phyloP scores from a whole-genome alignment of 2,113 vertebrate genomes.

The Ginglymostoma cirratum region DNA sequence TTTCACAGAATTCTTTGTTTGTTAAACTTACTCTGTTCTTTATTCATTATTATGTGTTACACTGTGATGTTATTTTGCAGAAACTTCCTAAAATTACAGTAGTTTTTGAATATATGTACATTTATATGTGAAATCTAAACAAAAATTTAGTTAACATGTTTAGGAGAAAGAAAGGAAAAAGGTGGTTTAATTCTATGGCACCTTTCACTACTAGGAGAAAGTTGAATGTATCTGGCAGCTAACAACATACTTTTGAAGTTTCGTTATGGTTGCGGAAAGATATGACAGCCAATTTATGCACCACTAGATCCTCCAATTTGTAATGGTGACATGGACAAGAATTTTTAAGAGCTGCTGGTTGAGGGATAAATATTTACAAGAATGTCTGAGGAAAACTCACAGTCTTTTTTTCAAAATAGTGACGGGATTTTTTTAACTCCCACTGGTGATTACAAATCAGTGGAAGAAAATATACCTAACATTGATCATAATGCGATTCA shows the following conservation, averaged over 20 bases:
- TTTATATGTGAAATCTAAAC: background rate
- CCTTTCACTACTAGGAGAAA: background rate
- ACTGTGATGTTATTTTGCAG: background rate
- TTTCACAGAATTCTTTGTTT: background rate
- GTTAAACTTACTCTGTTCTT: background rate
- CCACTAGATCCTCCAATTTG: background rate
- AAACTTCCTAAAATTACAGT: background rate
- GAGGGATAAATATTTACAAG: background rate
- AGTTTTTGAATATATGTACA: background rate
- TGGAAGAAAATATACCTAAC: no score
- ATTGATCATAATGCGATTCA: no score
- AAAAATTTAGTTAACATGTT: background rate
- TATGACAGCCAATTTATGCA: background rate
- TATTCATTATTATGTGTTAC: background rate
- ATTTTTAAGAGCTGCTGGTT: background rate
- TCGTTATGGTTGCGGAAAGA: background rate
- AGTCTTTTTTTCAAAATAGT: background rate
- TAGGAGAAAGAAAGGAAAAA: background rate
- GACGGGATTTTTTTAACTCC: background rate
- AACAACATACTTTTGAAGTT: background rate
- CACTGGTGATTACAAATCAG: background rate
- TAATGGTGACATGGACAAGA: background rate
- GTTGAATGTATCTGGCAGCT: background rate
- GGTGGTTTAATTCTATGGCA: background rate
- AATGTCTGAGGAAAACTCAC: background rate